Percentiles rank a stretch among this genome's conserved stretches.
Conservation (phyloP, 1,140 invertebrate genomes). For the Brachionus sp. region DNA sequence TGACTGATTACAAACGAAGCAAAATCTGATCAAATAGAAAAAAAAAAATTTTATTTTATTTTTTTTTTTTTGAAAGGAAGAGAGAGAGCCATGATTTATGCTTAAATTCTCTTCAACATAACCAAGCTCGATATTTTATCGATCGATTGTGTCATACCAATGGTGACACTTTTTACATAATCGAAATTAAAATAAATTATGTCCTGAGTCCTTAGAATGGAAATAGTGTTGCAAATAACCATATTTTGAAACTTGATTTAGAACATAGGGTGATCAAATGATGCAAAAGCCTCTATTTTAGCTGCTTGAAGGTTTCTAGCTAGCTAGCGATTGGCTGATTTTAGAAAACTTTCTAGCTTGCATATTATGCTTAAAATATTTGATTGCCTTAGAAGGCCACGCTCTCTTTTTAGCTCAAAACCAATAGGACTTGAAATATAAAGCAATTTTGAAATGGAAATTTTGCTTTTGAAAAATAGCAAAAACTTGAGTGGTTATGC, state of each 20-base stretch:
- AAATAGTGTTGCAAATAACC: slow-evolving; percentile 16
- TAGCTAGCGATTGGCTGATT: neutral
- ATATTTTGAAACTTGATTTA: slow-evolving; percentile 15
- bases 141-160: slow-evolving; percentile 37
- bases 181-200: slow-evolving; percentile 39
- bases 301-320: neutral
- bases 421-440: slow-evolving; percentile 32
- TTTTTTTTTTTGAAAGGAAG: neutral
- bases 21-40: slow-evolving; percentile 37
- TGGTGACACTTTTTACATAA: slow-evolving; percentile 35
- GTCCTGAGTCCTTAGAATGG: slow-evolving; percentile 3
- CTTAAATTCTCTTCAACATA: neutral
- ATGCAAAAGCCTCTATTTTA: neutral
- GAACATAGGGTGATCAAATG: slow-evolving; percentile 3
- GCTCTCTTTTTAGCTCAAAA: neutral
- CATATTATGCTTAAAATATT: neutral
- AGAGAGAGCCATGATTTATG: slow-evolving; percentile 37
- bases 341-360: neutral
- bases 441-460: neutral
- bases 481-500: slow-evolving; percentile 35
- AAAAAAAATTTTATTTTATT: slow-evolving; percentile 2
- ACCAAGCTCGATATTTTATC: slow-evolving; percentile 17
- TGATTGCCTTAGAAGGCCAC: neutral
- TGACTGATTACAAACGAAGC: slow-evolving; percentile 25
- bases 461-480: neutral